A percentile compares a stretch with the other conserved stretches of the same genome.
Conservation (phyloP, 2,888 invertebrate genomes). For the Drosophila infuscata region DNA sequence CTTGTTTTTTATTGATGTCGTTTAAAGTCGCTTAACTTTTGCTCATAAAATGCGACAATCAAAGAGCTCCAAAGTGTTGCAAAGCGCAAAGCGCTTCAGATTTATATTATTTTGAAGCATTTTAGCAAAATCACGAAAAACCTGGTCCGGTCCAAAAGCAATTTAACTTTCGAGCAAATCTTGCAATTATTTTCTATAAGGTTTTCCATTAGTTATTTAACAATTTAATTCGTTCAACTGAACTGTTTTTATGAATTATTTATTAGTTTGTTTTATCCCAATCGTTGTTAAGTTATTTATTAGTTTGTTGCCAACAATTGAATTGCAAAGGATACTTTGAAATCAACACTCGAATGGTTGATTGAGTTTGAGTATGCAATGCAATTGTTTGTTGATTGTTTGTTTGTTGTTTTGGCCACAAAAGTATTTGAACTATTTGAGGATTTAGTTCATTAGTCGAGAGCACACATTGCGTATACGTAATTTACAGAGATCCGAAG, state of each 20-base stretch:
- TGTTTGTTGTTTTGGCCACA: constrained; percentile 16
- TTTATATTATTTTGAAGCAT: constrained; percentile 1
- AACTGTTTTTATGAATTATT: neutral
- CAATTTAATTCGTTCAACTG: neutral
- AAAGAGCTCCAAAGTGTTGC: constrained; percentile 51
- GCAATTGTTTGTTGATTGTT: constrained; percentile 15
- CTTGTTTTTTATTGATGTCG: constrained; percentile 57
- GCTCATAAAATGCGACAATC: constrained; percentile 55
- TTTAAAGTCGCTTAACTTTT: constrained; percentile 59
- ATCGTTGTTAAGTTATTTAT: neutral
- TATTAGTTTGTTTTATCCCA: neutral
- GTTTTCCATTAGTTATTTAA: neutral
- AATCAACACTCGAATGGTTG: constrained; percentile 13
- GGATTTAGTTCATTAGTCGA: constrained; percentile 47
- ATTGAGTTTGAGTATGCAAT: neutral
- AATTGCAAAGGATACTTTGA: neutral
- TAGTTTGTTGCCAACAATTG: neutral
- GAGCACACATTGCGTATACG: constrained; percentile 41
- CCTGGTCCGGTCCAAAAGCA: neutral
- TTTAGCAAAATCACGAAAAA: neutral
- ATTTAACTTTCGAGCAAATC: neutral
- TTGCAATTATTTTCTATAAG: neutral
- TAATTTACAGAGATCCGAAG: constrained; percentile 36
- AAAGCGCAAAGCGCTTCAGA: constrained; percentile 8
- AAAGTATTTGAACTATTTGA: constrained; percentile 36